These are phyloP conservation scores for Pantherophis vulpinus DNA, from an alignment of 2,797 vertebrate genomes.

Conservation along the genomic window DNA sequence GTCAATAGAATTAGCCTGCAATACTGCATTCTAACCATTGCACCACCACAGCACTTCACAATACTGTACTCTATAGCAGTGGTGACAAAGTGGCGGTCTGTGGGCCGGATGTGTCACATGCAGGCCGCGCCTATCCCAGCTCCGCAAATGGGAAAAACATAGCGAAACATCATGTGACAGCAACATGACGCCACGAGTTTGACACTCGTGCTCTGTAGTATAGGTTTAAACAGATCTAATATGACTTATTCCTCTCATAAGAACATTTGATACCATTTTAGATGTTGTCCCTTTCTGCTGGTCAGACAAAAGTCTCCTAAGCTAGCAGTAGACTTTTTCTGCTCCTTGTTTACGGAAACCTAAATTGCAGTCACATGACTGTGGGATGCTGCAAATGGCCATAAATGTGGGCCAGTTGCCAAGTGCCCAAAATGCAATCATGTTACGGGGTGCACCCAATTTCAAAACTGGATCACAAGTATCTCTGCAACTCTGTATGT, in stretches of 20 bases:
- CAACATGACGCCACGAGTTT: too few relatives aligned
- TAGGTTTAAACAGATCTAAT: conserved; percentile 1
- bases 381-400: not conserved
- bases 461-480: not conserved
- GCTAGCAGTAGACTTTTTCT: not conserved
- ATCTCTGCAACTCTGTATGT: not conserved
- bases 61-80: not conserved
- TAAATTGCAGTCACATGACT: not conserved
- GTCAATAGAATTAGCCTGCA: too few relatives aligned
- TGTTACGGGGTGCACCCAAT: not conserved
- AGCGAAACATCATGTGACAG: fast-evolving
- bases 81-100: not conserved
- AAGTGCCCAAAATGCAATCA: not conserved
- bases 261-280: not conserved
- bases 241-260: not conserved
- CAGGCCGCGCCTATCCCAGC: not conserved
- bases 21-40: not conserved
- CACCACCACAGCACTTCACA: not conserved
- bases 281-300: not conserved
- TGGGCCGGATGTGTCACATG: not conserved
- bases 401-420: not conserved
- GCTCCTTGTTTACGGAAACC: not conserved
- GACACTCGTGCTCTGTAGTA: not conserved
- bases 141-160: not conserved
- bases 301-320: not conserved